Conservation (phyloP, 1,140 invertebrate species). For the Macrotrachela quadricornifera region DNA sequence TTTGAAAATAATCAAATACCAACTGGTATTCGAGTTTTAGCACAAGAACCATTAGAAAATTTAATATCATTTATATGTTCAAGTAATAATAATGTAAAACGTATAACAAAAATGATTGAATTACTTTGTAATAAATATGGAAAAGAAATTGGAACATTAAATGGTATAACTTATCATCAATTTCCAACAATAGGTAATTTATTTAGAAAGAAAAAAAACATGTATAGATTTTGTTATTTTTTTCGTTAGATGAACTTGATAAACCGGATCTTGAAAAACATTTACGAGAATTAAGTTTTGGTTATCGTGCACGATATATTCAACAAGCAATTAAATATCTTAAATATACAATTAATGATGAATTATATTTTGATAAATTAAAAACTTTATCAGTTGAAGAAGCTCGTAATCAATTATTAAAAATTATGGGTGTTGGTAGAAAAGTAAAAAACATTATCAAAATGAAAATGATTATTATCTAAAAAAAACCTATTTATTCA, state of each 20-base stretch:
- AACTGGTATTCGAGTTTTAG: constrained; percentile 55
- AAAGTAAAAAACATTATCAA: constrained; percentile 40
- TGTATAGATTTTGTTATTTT: too few species aligned
- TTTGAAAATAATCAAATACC: too few species aligned
- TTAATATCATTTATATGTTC: constrained; percentile 89
- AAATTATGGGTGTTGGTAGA: constrained; percentile 59
- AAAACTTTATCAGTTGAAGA: constrained; percentile 24
- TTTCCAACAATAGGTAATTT: constrained; percentile 43
- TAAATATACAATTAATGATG: constrained; percentile 45
- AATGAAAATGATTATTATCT: too few species aligned
- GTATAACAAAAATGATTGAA: constrained; percentile 63
- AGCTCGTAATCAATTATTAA: constrained; percentile 45
- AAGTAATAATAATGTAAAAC: constrained; percentile 77
- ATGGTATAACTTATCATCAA: constrained; percentile 44
- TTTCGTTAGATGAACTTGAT: not conserved
- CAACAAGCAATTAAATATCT: constrained; percentile 14
- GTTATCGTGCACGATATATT: constrained; percentile 50
- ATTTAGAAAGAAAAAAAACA: too few species aligned
- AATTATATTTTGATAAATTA: constrained; percentile 36
- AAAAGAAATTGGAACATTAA: constrained; percentile 42
- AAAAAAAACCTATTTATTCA: too few species aligned
- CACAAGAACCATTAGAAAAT: constrained; percentile 74
- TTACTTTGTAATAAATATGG: constrained; percentile 65
- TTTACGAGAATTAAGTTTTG: constrained; percentile 56
- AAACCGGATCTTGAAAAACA: constrained; percentile 37